Base-by-base conservation (phyloP, 2,797 vertebrate species). In the Alcedo atthis region DNA sequence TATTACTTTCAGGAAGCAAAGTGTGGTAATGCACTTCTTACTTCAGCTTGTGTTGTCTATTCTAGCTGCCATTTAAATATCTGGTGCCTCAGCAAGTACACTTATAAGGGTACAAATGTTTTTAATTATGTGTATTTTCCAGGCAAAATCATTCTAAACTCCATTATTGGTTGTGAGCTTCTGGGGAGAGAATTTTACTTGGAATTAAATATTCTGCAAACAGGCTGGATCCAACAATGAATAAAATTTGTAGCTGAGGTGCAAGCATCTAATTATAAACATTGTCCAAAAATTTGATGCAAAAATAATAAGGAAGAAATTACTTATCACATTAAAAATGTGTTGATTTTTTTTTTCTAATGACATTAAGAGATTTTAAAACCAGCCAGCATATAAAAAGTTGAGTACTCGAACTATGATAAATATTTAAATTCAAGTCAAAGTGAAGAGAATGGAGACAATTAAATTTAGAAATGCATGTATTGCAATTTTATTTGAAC, bases 401-500 rank as follows among this genome's bases (percentile, higher is more conserved):
- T 10, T 80, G 59, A 64, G 12, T 75, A 55, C 61, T 53, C 49
- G 43, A 61, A 81, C 30, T 4, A 4, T 76, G 28, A 55, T 84
- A 45, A 81, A 12, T 88, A 74, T 67, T 83, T 85, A 16, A 40
- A 77, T 37, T 67, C 67, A 33, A n/a, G 30, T 63, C 57, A 86
- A 84, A 45, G 4, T 13, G 26, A 85, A 75, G 37, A 73, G 32
- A 42, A 83, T 12, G 19, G 48, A 85, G 62, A 53, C 43, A 86
- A 81, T 53, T 28, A 81, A 89, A 87, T 69, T 81, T 78, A 63
- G 55, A 91, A 93, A 70, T 70, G 33, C 37, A 70, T 0, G 1
- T 82, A 57, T 17, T 76, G 28, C 84, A 87, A 76, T 81, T 93
- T 86, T 70, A 63, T 93, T 91, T 87, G 82, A 89, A 83, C 53